These are phyloP conservation scores for Norana najaformis DNA, from an alignment of 2,888 invertebrate species.

Conservation along the genomic window DNA sequence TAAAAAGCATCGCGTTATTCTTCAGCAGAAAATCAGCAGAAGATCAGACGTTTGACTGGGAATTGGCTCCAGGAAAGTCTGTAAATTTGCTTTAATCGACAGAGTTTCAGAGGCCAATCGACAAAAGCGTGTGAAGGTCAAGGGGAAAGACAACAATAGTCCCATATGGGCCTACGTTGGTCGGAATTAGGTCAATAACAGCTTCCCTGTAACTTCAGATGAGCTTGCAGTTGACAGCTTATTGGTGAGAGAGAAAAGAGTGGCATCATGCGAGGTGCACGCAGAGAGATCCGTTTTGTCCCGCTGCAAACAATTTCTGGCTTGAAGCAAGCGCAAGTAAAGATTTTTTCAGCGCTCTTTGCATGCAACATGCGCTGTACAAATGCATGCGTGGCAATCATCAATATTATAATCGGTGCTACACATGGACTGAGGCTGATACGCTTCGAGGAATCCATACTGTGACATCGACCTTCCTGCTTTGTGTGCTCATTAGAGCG, in stretches of 20 bases:
- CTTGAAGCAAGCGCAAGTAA: not conserved
- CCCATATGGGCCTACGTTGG: too few relatives aligned
- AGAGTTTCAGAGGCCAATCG: too few relatives aligned
- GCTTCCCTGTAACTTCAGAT: not conserved
- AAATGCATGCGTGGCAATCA: not conserved
- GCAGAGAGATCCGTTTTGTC: not conserved
- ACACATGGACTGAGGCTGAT: constrained; percentile 3
- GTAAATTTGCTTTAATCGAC: too few relatives aligned
- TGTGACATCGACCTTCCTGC: not conserved
- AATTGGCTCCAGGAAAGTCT: too few relatives aligned
- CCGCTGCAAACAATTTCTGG: not conserved
- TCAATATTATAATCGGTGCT: not conserved
- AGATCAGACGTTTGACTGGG: too few relatives aligned
- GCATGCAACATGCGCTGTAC: not conserved
- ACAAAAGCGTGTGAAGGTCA: too few relatives aligned
- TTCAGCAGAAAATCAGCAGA: too few relatives aligned
- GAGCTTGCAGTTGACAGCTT: not conserved
- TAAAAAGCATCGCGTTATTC: too few relatives aligned
- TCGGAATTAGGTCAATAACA: too few relatives aligned
- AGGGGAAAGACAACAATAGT: too few relatives aligned
- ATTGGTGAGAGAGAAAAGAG: not conserved
- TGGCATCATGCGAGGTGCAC: not conserved
- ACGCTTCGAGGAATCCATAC: constrained; percentile 5
- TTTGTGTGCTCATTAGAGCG: not conserved
- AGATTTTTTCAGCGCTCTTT: not conserved